Percentiles rank a stretch among this genome's conserved stretches.
phyloP scores from a whole-genome alignment of 1,140 invertebrate species.

The Harlomillsia oculata region DNA sequence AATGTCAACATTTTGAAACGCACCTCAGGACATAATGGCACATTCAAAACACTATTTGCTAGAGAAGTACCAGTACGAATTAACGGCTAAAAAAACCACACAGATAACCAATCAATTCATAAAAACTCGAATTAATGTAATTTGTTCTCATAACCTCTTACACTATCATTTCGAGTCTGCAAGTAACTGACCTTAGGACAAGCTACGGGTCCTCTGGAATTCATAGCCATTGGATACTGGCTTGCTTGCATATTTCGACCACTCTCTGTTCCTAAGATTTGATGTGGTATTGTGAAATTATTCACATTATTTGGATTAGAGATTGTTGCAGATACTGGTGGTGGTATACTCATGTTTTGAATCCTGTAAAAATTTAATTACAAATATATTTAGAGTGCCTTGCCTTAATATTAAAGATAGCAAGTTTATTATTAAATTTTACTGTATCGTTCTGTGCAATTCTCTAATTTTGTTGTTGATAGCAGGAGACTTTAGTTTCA shows the following conservation, averaged over 20 bases:
- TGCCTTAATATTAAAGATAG: too few species aligned
- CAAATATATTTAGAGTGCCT: too few species aligned
- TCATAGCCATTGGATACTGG: too few species aligned
- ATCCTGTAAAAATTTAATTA: neutral
- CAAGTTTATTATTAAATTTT: conserved; percentile 43
- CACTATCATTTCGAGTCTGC: too few species aligned
- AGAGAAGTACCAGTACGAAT: neutral
- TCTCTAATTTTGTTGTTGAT: conserved; percentile 70
- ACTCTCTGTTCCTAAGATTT: too few species aligned
- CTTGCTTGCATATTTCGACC: too few species aligned
- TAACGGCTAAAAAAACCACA: neutral
- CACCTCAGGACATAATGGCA: conserved; percentile 85
- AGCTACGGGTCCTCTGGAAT: too few species aligned
- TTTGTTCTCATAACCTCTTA: neutral
- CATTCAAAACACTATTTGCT: too few species aligned
- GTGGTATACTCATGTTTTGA: neutral
- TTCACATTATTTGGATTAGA: too few species aligned
- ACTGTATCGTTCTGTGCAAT: conserved; percentile 63
- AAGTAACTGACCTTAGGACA: too few species aligned
- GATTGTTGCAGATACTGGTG: neutral
- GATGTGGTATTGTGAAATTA: too few species aligned
- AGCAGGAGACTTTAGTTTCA: conserved; percentile 55
- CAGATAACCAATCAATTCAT: neutral
- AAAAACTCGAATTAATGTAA: neutral
- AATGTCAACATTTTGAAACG: conserved; percentile 82